Conservation (phyloP, 2,888 invertebrate species). For the Cosmorhoe ocellata region DNA sequence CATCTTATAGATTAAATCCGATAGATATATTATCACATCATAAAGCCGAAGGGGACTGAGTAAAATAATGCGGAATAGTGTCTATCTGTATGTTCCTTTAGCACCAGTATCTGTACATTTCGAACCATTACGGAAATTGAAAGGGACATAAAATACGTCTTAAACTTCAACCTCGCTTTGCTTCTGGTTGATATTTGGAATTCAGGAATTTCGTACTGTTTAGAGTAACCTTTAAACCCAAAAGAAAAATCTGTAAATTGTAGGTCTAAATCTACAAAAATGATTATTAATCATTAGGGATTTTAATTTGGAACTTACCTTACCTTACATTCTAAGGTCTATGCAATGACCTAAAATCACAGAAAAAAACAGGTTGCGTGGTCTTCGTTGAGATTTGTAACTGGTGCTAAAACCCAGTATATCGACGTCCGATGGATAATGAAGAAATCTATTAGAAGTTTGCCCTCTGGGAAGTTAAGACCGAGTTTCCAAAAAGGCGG, state of each 20-base stretch:
- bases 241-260: no score
- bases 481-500: no score
- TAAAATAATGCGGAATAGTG: conserved; percentile 41
- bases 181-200: no score
- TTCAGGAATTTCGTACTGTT: no score
- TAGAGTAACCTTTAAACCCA: no score
- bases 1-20: conserved; percentile 22
- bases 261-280: no score
- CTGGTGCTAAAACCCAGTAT: not conserved
- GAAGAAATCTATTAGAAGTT: conserved; percentile 52
- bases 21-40: conserved; percentile 20
- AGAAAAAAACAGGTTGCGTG: not conserved
- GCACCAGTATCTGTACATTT: conserved; percentile 21
- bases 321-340: no score
- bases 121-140: conserved; percentile 24
- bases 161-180: no score
- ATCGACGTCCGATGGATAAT: conserved; percentile 35
- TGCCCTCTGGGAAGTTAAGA: conserved; percentile 17
- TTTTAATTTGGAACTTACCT: no score
- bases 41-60: conserved; percentile 38
- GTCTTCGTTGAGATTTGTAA: not conserved
- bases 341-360: no score
- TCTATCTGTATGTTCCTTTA: conserved; percentile 12
- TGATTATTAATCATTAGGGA: no score
- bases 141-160: no score